phyloP scores from a whole-genome alignment of 2,113 vertebrate species.

The Eidolon helvum region DNA sequence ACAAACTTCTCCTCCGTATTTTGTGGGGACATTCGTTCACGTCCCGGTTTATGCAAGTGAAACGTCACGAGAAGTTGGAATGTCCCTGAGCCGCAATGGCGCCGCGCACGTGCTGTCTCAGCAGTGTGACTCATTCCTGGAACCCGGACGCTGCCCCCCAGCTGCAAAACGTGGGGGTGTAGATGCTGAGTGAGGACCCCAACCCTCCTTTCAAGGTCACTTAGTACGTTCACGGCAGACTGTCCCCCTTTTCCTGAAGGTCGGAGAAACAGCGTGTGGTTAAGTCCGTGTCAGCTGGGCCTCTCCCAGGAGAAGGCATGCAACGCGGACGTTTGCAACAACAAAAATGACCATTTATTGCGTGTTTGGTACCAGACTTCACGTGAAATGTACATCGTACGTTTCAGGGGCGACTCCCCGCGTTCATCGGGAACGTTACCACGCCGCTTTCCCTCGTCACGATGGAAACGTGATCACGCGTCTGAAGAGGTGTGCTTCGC shows the following conservation, averaged over 20 bases:
- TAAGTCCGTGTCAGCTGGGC: background rate
- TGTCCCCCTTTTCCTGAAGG: background rate
- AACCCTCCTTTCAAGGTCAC: background rate
- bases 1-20: background rate
- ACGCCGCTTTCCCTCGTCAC: no score
- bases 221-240: background rate
- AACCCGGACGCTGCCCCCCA: background rate
- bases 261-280: background rate
- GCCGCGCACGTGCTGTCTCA: background rate
- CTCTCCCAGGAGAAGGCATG: background rate
- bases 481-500: no score
- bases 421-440: accelerated
- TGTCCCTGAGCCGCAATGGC: background rate
- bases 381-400: no score
- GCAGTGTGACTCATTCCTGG: background rate
- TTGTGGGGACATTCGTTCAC: background rate
- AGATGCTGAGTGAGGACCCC: background rate
- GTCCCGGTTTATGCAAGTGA: background rate
- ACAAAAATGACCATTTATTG: background rate
- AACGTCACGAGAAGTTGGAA: background rate
- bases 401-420: no score
- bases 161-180: background rate
- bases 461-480: no score
- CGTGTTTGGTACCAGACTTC: no score
- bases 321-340: background rate